These are phyloP conservation scores for Hymenochirus boettgeri DNA, from an alignment of 2,113 vertebrate genomes.

Conservation along the genomic window DNA sequence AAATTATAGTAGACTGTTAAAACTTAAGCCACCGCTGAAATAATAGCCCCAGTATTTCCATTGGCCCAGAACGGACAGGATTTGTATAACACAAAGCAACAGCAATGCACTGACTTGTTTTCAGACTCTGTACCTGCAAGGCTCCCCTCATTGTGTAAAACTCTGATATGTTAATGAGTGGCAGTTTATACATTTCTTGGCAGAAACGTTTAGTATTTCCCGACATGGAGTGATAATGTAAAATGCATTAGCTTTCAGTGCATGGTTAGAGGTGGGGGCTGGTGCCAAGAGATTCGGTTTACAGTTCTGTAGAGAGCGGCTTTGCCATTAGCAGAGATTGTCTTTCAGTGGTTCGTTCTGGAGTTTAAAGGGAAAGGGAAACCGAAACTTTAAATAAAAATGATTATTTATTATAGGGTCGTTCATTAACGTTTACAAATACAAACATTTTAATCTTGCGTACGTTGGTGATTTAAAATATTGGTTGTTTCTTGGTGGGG, in stretches of 20 bases:
- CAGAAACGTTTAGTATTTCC: slow-evolving; percentile 10
- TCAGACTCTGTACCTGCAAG: slow-evolving; percentile 10
- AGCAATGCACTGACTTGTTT: slow-evolving; percentile 6
- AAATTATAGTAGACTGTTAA: slow-evolving; percentile 1
- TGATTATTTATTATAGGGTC: too few species aligned
- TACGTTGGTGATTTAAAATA: too few species aligned
- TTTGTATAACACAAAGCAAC: neutral
- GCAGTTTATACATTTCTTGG: slow-evolving; percentile 21
- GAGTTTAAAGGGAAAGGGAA: neutral
- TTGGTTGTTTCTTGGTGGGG: too few species aligned
- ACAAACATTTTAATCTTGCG: too few species aligned
- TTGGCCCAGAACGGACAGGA: neutral
- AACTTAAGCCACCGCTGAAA: neutral
- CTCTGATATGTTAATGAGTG: slow-evolving; percentile 16
- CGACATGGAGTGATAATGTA: slow-evolving; percentile 27
- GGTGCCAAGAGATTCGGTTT: slow-evolving; percentile 30
- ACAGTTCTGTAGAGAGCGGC: neutral
- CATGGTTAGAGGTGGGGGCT: neutral
- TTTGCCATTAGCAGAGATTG: slow-evolving; percentile 12
- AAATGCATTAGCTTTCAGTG: slow-evolving; percentile 28
- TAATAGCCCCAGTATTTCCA: slow-evolving; percentile 11
- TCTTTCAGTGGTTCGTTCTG: slow-evolving; percentile 17
- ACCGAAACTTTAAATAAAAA: too few species aligned
- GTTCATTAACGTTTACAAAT: too few species aligned
- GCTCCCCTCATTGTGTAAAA: slow-evolving; percentile 18